Conservation (phyloP, 2,797 vertebrate species). For the Muraenolepis orangiensis region DNA sequence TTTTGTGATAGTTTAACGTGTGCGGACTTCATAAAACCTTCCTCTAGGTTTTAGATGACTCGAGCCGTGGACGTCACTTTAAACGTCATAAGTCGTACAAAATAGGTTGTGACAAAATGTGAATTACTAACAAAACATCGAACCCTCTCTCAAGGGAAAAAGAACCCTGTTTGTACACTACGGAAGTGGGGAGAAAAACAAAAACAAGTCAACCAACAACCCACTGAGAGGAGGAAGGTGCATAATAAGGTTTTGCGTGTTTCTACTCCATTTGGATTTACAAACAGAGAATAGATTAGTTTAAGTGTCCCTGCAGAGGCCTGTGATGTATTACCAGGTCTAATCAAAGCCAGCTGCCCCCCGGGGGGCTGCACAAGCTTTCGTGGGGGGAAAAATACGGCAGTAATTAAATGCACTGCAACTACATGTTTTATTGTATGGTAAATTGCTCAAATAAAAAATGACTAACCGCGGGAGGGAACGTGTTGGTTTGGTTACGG, state of each 20-base stretch:
- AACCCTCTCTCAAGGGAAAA: not conserved
- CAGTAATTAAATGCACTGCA: not conserved
- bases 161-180: not conserved
- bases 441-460: not conserved
- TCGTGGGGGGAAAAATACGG: not conserved
- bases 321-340: not conserved
- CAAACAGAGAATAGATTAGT: slow-evolving; percentile 1
- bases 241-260: not conserved
- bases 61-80: not conserved
- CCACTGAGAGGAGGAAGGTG: not conserved
- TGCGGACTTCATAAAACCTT: not conserved
- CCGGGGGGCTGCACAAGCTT: not conserved
- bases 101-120: not conserved
- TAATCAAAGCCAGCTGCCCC: not conserved
- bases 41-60: not conserved
- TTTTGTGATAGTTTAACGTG: not conserved
- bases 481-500: not conserved
- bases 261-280: not conserved
- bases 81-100: not conserved
- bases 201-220: not conserved
- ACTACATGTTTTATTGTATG: not conserved
- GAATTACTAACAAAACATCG: not conserved
- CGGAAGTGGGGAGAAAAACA: not conserved
- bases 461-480: not conserved
- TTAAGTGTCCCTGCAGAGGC: not conserved